These are phyloP conservation scores for Lithobates pipiens DNA, from an alignment of 2,797 vertebrate species.

Conservation along the genomic window DNA sequence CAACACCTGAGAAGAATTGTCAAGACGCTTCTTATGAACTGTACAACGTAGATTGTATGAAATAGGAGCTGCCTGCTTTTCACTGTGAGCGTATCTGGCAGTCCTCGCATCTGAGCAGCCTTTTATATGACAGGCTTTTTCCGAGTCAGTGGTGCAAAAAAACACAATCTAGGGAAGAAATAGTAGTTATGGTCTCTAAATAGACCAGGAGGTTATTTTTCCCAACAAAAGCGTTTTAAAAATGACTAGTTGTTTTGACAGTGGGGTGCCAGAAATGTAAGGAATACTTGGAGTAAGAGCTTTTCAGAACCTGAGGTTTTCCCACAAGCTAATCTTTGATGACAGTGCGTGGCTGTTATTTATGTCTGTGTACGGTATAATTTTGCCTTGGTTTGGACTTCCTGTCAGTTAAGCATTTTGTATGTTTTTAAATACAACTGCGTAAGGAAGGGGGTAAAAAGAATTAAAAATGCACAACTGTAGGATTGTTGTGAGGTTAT, in stretches of 20 bases:
- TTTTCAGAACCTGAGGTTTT: slow-evolving; percentile 30
- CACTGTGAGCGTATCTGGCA: neutral
- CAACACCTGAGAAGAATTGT: neutral
- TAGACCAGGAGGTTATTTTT: slow-evolving; percentile 33
- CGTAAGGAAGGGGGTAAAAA: neutral
- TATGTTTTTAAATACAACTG: neutral
- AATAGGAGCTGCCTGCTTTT: neutral
- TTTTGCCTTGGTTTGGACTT: slow-evolving; percentile 33
- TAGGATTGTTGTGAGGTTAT: neutral
- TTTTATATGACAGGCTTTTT: slow-evolving; percentile 23
- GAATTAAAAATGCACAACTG: neutral
- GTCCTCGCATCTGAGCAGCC: neutral
- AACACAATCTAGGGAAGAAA: slow-evolving; percentile 33
- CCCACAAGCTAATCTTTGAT: slow-evolving; percentile 36
- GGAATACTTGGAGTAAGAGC: slow-evolving; percentile 19
- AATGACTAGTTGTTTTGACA: slow-evolving; percentile 29
- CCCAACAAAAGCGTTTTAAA: slow-evolving; percentile 10
- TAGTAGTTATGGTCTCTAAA: slow-evolving; percentile 27
- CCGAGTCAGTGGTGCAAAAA: slow-evolving; percentile 13
- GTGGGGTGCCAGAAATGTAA: slow-evolving; percentile 25
- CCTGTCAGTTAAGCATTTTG: neutral
- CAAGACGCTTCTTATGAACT: neutral
- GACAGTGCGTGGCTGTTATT: slow-evolving; percentile 35
- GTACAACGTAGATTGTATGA: neutral
- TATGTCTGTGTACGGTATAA: slow-evolving; percentile 14